Conservation (phyloP, 2,888 invertebrate species). For the Chydorus sphaericus region DNA sequence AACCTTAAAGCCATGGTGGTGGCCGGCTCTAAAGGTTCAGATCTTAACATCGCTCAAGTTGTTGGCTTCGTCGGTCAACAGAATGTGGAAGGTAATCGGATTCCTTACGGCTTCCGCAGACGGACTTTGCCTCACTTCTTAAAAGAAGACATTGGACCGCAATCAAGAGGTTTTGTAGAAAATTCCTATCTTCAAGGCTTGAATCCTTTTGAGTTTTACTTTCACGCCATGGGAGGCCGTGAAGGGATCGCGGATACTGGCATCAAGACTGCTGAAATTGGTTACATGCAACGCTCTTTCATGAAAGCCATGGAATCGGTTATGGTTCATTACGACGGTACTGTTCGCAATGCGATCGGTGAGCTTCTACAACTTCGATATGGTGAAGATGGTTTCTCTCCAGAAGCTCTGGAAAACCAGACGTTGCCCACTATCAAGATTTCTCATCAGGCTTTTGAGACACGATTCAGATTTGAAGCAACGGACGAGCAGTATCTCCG, state of each 20-base stretch:
- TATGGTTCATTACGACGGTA: slow-evolving; percentile 97
- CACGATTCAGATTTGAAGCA: slow-evolving; percentile 88
- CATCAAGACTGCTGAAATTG: slow-evolving; percentile 99
- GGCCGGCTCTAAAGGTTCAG: slow-evolving; percentile 97
- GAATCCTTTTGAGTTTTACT: slow-evolving; percentile 98
- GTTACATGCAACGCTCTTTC: slow-evolving; percentile 97
- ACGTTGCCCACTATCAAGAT: slow-evolving; percentile 86
- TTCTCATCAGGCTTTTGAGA: slow-evolving; percentile 88
- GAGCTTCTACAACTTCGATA: slow-evolving; percentile 91
- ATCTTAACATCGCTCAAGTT: slow-evolving; percentile 99
- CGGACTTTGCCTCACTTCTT: slow-evolving; percentile 98
- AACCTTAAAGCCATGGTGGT: slow-evolving; percentile 99
- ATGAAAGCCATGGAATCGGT: slow-evolving; percentile 99
- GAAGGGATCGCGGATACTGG: slow-evolving; percentile 99
- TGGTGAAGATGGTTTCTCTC: slow-evolving; percentile 98
- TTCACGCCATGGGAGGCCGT: slow-evolving; percentile 99
- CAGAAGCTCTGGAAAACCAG: slow-evolving; percentile 92
- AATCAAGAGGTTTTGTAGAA: slow-evolving; percentile 98
- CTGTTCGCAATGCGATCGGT: slow-evolving; percentile 89
- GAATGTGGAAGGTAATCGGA: slow-evolving; percentile 99
- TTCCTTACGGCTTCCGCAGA: slow-evolving; percentile 97
- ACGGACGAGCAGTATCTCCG: slow-evolving; percentile 84
- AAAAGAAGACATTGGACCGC: slow-evolving; percentile 99
- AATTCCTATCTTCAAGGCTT: slow-evolving; percentile 98
- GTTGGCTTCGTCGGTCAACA: slow-evolving; percentile 99